Base-by-base conservation (phyloP, 2,888 invertebrate species). In the Eristalinus sepulchralis region DNA sequence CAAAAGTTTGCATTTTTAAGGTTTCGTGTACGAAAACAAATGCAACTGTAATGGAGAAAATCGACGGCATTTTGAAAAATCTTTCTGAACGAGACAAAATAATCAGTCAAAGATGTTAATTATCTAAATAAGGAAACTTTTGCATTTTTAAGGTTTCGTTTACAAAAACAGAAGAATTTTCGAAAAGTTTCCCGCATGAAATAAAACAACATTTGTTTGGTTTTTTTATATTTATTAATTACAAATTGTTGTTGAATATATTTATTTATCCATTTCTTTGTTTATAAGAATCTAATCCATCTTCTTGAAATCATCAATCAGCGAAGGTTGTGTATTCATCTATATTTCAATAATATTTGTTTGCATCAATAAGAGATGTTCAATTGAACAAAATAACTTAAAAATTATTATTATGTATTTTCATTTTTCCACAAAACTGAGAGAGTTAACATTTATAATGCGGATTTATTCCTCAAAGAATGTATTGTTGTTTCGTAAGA, bases 231-330 rank as follows among this genome's bases (percentile, higher is more conserved):
- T 33, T 83, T 79, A 55, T 85, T 85, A 82, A 83, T 78, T 86
- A 86, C 85, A 86, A 86, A 86, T 86, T 78, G 57, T 83, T 83
- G 17, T 17, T 77, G 83, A 82, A 86, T 86, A 83, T 86, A 82
- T 83, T 83, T 85, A 82, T 78, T 86, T 78, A 72, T 72, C 57
- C 77, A 78, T 78, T 82, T 86, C 66, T 76, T 68, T 86, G 27
- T 72, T 73, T 55, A 70, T 70, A 71, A 62, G 33, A 47, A 17
- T 47, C 47, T 47, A 47, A 17, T 1, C 6, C 47, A 47, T 17
- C 47, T 8, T 5, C 47, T 47, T n/a, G 47, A 17, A 17, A 8
- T 47, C 47, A 17, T 17, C 47, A 47, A n/a, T 17, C 39, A 39
- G n/a, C 39, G 39, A 5, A 6, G 39, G 39, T 17, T 27, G 39